Conservation (phyloP, 2,113 vertebrate genomes). For the Ia io region DNA sequence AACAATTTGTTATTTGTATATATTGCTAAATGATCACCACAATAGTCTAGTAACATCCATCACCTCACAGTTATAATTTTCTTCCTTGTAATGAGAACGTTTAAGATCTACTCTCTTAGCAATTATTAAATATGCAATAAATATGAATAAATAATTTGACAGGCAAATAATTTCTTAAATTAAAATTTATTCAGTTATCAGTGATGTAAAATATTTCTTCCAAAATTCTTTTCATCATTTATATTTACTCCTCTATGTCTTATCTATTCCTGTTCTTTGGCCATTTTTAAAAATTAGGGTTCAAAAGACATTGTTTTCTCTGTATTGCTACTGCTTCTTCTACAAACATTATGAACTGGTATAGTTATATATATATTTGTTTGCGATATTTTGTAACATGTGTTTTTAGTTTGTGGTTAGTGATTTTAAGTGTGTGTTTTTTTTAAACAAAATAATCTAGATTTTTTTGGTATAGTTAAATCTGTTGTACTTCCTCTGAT, state of each 20-base stretch:
- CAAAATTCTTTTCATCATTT: not conserved
- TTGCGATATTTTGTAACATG: not conserved
- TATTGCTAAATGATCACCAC: not conserved
- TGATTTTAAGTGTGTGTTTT: not conserved
- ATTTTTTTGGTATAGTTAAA: not conserved
- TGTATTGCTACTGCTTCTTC: not conserved
- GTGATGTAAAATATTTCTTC: not conserved
- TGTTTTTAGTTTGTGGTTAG: not conserved
- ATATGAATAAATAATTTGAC: not conserved
- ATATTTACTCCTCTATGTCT: not conserved
- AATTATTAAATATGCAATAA: not conserved
- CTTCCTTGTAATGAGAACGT: not conserved
- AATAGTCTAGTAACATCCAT: not conserved
- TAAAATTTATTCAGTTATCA: constrained; percentile 4
- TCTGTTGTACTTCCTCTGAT: not conserved
- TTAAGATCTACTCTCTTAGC: not conserved
- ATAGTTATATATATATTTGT: not conserved
- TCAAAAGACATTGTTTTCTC: not conserved
- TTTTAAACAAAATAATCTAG: not conserved
- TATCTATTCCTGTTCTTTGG: not conserved
- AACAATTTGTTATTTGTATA: not conserved
- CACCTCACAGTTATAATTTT: not conserved
- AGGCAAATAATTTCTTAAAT: not conserved
- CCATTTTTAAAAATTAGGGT: not conserved
- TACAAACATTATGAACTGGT: not conserved